Evolutionary conservation across 2,888 invertebrate genomes (phyloP), one percentile per base, ranked within the genome.

Genomic region (Ormia ochracea): DNA sequence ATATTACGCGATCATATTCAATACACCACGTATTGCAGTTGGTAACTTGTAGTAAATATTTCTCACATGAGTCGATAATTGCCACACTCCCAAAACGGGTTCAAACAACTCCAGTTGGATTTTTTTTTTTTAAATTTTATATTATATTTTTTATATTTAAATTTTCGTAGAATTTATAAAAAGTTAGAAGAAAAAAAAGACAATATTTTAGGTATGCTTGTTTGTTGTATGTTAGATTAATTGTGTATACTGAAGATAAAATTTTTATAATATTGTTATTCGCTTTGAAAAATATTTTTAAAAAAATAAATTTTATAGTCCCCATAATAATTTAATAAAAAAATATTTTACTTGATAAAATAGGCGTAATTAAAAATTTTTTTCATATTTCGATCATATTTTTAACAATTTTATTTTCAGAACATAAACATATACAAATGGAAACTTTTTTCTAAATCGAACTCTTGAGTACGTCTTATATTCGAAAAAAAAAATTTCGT

Each of bases 111-210:
- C n/a, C n/a, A n/a, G n/a, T n/a, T n/a, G n/a, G n/a, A n/a, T n/a
- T n/a, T n/a, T n/a, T n/a, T n/a, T n/a, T n/a, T n/a, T n/a, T n/a
- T n/a, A n/a, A n/a, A n/a, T n/a, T n/a, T n/a, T n/a, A n/a, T n/a
- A n/a, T n/a, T 36, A 21, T 17, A 43, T 17, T 33, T 41, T 61
- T 43, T 38, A n/a, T 33, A 19, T 59, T 58, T 48, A 41, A 56
- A 59, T 54, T 58, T 43, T 14, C 21, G 36, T 65, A 50, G 48
- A 68, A 61, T 66, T 54, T 45, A 61, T 21, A 48, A 61, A 9
- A 69, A 58, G 31, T 56, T 41, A 65, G 72, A 41, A 69, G 56
- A 56, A 63, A 69, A 74, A 73, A n/a, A 61, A 73, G 50, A 17
- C 33, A 54, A 74, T 65, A 9, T 1, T 1, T 21, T 68, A 52